A percentile compares a stretch with the other conserved stretches of the same genome.
Conservation (phyloP, 2,797 vertebrate species). For the Lepidocolaptes lacrymiger region DNA sequence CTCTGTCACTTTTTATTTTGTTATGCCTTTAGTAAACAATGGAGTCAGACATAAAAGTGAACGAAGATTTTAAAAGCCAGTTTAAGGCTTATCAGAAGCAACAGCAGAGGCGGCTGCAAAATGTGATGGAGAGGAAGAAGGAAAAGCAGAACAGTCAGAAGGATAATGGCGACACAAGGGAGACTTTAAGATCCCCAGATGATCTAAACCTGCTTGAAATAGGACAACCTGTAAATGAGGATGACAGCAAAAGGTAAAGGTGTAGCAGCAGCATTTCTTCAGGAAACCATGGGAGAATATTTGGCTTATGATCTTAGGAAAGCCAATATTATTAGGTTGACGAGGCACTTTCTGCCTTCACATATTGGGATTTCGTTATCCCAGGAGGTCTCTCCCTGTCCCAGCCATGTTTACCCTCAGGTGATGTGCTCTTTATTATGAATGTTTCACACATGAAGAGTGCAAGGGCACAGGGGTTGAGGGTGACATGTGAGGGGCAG, state of each 20-base stretch:
- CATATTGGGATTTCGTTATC: neutral
- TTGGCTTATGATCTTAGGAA: neutral
- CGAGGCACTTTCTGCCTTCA: neutral
- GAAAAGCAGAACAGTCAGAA: slow-evolving; percentile 59
- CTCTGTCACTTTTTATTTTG: neutral
- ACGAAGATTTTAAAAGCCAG: slow-evolving; percentile 82
- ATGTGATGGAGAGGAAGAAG: slow-evolving; percentile 77
- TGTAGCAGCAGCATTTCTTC: neutral
- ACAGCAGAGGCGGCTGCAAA: slow-evolving; percentile 81
- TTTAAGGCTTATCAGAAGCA: slow-evolving; percentile 88
- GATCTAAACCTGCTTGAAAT: slow-evolving; percentile 71
- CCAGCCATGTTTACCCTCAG: neutral
- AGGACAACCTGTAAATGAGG: slow-evolving; percentile 27
- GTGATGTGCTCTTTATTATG: neutral
- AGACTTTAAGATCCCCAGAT: slow-evolving; percentile 10
- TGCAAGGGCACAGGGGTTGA: neutral
- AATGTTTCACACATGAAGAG: neutral
- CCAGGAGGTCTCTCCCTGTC: neutral
- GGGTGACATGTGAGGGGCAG: neutral
- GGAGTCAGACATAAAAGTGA: slow-evolving; percentile 72
- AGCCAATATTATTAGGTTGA: neutral
- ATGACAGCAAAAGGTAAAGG: slow-evolving; percentile 74
- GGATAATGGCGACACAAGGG: neutral
- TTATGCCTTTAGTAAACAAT: slow-evolving; percentile 69
- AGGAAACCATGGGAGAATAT: neutral